Evolutionary conservation across 2,113 vertebrate species (phyloP), one percentile per base, ranked within the genome.

Genomic region (Malurus alboscapulatus): DNA sequence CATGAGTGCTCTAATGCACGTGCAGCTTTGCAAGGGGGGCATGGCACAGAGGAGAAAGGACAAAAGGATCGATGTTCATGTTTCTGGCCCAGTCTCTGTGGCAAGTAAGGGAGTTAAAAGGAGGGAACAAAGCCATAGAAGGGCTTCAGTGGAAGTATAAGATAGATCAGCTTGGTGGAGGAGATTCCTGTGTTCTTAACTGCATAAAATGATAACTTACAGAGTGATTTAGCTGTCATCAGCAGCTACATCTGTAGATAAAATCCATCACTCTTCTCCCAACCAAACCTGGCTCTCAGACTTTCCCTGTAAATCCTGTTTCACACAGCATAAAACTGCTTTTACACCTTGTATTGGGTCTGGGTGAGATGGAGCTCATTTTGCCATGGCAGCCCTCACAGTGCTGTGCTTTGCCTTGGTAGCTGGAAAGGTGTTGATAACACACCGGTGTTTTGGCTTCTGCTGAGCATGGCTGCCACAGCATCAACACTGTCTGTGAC

Each of bases 31-130:
- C n/a, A 2, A 4, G 38, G 51, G 5, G 12, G 12, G 3, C 25
- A 24, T 32, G 34, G 66, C 32, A 61, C 9, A 45, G n/a, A 32
- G 27, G 17, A 76, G 27, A 82, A 68, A 57, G 63, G 14, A 72
- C 25, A 78, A 34, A 8, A 63, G 12, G 22, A 32, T 30, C 44
- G 44, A 1, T 0, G 1, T 8, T 8, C 8, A 3, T 1, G 0
- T 44, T 83, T 25, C 54, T 66, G 54, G 30, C 36, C 27, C 45
- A 55, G 32, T 29, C 53, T 25, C 22, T 57, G 14, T 48, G 11
- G 29, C 12, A 84, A 82, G 19, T 6, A 48, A 63, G 36, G 58
- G 38, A 42, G 27, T 58, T 14, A 32, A 17, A 67, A 42, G 12
- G 36, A 14, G 54, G 16, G 9, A 34, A 65, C 16, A 85, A 91